Base-by-base conservation (phyloP, 2,888 invertebrate genomes). In the Drosophila yooni region DNA sequence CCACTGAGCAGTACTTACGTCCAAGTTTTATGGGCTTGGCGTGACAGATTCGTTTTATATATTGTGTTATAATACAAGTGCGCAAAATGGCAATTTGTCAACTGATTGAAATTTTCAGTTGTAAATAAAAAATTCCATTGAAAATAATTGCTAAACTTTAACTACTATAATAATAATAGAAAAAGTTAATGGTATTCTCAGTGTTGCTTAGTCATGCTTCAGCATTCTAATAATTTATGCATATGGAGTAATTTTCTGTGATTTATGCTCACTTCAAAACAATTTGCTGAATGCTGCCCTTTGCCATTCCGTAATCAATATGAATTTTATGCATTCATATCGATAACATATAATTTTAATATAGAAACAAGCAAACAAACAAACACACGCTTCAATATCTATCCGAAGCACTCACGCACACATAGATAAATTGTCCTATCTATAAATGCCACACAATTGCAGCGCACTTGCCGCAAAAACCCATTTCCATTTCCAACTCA, bases 231-330 rank as follows among this genome's bases (percentile, higher is more conserved):
- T 79, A 79, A 82, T 79, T 84, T 71, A 76, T 84, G 77, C 63
- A 69, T 74, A 73, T 56, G 53, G 54, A 62, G 72, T 69, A 84
- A 84, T 88, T 73, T 69, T 74, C 61, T 54, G 75, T 84, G 85
- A 88, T 84, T 88, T 84, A 84, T 85, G 88, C 67, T 48, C 60
- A 75, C 77, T 74, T 69, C 60, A 82, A 82, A 88, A 88, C 83
- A 84, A 84, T 84, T 84, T 88, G 71, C 65, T 65, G 63, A 31
- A 33, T 21, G 13, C 33, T 33, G 40, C 18, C 59, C 46, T 48
- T 5, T 25, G 21, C 4, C 2, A 18, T 6, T 40, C 40, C 34
- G 18, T 29, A 25, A 13, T 10, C 25, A 38, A 31, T 29, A 21
- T 11, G 34, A 43, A 70, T 33, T 11, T 3, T 33, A 33, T 33